Percentiles rank a stretch among this genome's conserved stretches.
These are phyloP conservation scores for Nomada fucata DNA, from an alignment of 2,888 invertebrate species.

Conservation along the genomic window DNA sequence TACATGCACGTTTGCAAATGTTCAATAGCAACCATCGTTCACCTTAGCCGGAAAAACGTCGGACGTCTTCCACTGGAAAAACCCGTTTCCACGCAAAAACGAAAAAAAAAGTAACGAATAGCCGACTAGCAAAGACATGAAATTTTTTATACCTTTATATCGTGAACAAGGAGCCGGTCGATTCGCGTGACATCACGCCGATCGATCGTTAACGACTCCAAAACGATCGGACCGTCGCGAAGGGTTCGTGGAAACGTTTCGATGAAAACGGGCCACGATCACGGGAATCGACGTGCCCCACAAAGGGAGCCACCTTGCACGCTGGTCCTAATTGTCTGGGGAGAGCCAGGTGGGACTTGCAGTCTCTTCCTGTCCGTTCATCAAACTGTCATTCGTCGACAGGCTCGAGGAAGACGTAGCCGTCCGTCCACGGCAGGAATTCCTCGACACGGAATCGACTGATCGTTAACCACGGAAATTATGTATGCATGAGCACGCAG, in stretches of 20 bases:
- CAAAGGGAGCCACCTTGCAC: slow-evolving; percentile 73
- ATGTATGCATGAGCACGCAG: slow-evolving; percentile 67
- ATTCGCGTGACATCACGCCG: slow-evolving; percentile 35
- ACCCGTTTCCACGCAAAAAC: not conserved
- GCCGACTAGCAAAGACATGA: not conserved
- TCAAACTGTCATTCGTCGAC: slow-evolving; percentile 75
- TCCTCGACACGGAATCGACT: slow-evolving; percentile 71
- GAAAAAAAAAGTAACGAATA: slow-evolving; percentile 15
- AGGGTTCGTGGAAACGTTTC: slow-evolving; percentile 42
- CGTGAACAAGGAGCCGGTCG: too few species aligned
- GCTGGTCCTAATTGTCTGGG: slow-evolving; percentile 72
- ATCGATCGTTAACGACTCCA: slow-evolving; percentile 58
- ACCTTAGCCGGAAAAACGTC: not conserved
- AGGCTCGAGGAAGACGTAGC: slow-evolving; percentile 64
- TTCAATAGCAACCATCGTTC: not conserved
- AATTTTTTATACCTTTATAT: not conserved
- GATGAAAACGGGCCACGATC: slow-evolving; percentile 61
- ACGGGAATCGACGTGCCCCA: slow-evolving; percentile 67
- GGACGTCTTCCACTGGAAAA: not conserved
- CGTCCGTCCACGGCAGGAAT: slow-evolving; percentile 49
- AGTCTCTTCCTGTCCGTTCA: slow-evolving; percentile 75
- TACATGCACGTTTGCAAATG: not conserved
- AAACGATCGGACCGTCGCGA: slow-evolving; percentile 52
- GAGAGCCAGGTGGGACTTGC: slow-evolving; percentile 73
- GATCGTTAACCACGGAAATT: slow-evolving; percentile 68